A percentile compares a stretch with the other conserved stretches of the same genome.
Evolutionary conservation across 1,140 invertebrate species (phyloP).

Genomic region (Pentalonia nigronervosa): DNA sequence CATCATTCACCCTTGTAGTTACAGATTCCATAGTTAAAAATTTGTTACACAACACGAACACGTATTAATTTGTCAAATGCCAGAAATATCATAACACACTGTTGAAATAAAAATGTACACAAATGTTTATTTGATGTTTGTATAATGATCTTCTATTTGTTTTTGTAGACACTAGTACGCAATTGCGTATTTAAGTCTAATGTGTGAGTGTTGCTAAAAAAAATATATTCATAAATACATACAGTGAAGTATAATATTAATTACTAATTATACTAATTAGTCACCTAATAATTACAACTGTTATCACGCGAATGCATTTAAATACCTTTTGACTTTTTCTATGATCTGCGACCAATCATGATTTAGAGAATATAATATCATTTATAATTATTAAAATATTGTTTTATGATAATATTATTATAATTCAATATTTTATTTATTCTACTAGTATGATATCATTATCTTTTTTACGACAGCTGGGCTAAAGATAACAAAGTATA

Average conservation of each 20-base stretch:
- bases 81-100: not conserved
- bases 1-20: conserved; percentile 63
- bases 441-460: not conserved
- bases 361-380: not conserved
- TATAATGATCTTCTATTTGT: not conserved
- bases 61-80: not conserved
- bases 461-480: not conserved
- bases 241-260: not conserved
- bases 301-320: not conserved
- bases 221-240: not conserved
- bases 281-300: not conserved
- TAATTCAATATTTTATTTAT: not conserved
- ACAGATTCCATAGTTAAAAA: conserved; percentile 60
- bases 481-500: not conserved
- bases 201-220: not conserved
- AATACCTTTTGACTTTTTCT: not conserved
- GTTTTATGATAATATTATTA: not conserved
- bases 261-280: not conserved
- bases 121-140: not conserved
- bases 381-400: not conserved
- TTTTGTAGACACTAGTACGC: not conserved
- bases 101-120: no score
- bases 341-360: not conserved
- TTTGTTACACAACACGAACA: not conserved
- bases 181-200: not conserved